Conservation (phyloP, 1,140 invertebrate species). For the Pseudomyrmex sp. region DNA sequence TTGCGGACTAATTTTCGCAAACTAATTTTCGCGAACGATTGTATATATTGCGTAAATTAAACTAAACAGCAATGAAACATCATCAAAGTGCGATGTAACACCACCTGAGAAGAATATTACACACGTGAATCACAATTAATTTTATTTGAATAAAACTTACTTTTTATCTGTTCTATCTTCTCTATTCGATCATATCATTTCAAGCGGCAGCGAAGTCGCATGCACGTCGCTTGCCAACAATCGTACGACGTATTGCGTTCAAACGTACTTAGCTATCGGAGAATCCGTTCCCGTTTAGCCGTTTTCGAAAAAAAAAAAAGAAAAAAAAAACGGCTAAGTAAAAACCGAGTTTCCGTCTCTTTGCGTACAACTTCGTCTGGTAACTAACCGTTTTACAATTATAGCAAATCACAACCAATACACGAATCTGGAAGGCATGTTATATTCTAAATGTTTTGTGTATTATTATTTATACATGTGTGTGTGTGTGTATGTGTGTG, state of each 20-base stretch:
- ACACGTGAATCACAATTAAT: slow-evolving; percentile 32
- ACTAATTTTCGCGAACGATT: too few species aligned
- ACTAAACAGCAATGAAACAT: slow-evolving; percentile 31
- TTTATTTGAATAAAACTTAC: slow-evolving; percentile 42
- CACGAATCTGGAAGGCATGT: slow-evolving; percentile 67
- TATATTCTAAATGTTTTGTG: slow-evolving; percentile 63
- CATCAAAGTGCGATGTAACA: too few species aligned
- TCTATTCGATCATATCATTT: slow-evolving; percentile 29
- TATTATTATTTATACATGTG: slow-evolving; percentile 68
- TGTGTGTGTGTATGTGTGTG: slow-evolving; percentile 31
- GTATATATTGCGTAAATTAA: too few species aligned
- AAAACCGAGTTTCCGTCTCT: slow-evolving; percentile 48
- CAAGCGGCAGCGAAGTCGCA: slow-evolving; percentile 22
- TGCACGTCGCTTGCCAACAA: not conserved
- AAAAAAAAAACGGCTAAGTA: not conserved
- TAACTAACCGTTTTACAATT: slow-evolving; percentile 70
- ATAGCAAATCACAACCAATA: slow-evolving; percentile 72
- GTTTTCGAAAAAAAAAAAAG: not conserved
- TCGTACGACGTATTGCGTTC: slow-evolving; percentile 5
- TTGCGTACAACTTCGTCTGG: slow-evolving; percentile 62
- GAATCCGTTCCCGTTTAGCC: slow-evolving; percentile 20
- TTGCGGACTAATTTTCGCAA: not conserved
- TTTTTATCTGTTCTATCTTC: slow-evolving; percentile 1
- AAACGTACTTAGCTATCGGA: slow-evolving; percentile 7
- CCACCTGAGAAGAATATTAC: slow-evolving; percentile 33